phyloP scores from a whole-genome alignment of 1,140 invertebrate genomes.

The Scylla paramamosain region DNA sequence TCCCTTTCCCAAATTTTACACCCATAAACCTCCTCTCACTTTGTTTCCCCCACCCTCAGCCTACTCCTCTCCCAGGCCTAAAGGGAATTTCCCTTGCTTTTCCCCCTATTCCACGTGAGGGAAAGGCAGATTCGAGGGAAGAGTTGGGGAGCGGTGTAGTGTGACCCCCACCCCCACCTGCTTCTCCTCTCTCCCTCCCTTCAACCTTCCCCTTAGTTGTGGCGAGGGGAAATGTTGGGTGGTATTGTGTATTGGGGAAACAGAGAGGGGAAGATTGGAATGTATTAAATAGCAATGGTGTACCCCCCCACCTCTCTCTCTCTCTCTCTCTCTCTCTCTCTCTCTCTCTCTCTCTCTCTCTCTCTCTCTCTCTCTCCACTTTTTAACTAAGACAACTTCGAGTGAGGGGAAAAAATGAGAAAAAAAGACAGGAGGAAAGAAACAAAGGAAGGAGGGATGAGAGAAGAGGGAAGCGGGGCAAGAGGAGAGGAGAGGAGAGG shows the following conservation, averaged over 20 bases:
- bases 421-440: background rate
- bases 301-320: background rate
- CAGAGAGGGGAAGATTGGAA: too few relatives aligned
- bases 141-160: too few relatives aligned
- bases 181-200: background rate
- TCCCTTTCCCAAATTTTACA: too few relatives aligned
- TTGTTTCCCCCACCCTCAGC: background rate
- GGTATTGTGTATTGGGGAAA: too few relatives aligned
- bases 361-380: background rate
- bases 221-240: too few relatives aligned
- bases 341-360: conserved; percentile 2
- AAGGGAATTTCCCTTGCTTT: too few relatives aligned
- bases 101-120: too few relatives aligned
- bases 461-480: background rate
- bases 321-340: background rate
- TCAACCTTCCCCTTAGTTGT: background rate
- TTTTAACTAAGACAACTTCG: background rate
- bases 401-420: background rate
- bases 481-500: background rate
- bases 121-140: too few relatives aligned
- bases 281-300: background rate
- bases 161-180: background rate
- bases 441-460: background rate
- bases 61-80: too few relatives aligned
- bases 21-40: background rate